Evolutionary conservation across 2,888 invertebrate species (phyloP).

Genomic region (Sphinx pinastri): DNA sequence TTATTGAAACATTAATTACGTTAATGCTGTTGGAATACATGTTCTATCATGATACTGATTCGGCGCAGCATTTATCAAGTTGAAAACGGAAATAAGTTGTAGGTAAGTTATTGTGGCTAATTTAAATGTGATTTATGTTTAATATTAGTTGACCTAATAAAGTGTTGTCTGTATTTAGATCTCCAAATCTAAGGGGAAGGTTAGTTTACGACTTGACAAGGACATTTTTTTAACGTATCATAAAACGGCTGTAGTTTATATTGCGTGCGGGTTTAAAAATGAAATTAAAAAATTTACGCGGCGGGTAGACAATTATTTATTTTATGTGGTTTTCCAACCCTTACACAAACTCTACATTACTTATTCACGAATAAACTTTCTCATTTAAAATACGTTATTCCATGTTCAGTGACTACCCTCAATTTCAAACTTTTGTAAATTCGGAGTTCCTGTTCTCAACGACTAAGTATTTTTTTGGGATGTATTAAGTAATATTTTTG

Average conservation of each 20-base stretch:
- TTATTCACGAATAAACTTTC: too few relatives aligned
- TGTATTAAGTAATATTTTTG: too few relatives aligned
- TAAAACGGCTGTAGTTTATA: not conserved
- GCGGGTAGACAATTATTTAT: not conserved
- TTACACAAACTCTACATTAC: too few relatives aligned
- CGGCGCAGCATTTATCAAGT: not conserved
- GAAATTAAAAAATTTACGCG: not conserved
- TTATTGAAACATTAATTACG: not conserved
- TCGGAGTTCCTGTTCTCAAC: too few relatives aligned
- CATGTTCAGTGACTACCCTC: too few relatives aligned
- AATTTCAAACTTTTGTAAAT: too few relatives aligned
- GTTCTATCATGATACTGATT: not conserved
- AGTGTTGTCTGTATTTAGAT: not conserved
- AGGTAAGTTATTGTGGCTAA: slow-evolving; percentile 4
- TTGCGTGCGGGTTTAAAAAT: not conserved
- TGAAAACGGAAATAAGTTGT: slow-evolving; percentile 7
- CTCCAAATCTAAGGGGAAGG: not conserved
- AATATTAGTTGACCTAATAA: slow-evolving; percentile 3
- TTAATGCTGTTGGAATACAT: not conserved
- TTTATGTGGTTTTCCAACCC: too few relatives aligned
- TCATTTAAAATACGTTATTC: too few relatives aligned
- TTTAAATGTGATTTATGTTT: not conserved
- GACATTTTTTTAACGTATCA: slow-evolving; percentile 8
- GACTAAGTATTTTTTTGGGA: too few relatives aligned
- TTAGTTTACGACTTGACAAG: not conserved